Percentiles rank a stretch among this genome's conserved stretches.
phyloP scores from a whole-genome alignment of 2,888 invertebrate species.

The Drosophila gaucha region DNA sequence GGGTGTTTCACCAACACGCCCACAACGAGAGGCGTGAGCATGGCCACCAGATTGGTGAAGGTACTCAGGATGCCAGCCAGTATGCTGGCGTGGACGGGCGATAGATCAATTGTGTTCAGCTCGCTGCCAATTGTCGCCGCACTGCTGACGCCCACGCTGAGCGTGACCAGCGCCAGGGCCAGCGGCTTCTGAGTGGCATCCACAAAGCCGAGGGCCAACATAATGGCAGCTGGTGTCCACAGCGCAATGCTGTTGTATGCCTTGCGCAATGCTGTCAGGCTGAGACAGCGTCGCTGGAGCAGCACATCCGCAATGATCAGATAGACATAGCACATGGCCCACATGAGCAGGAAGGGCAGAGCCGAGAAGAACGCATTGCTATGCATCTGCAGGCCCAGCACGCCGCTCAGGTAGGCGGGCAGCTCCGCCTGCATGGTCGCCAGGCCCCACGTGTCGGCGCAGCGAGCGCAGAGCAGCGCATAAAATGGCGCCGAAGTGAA shows the following conservation, averaged over 20 bases:
- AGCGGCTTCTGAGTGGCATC: slow-evolving; percentile 79
- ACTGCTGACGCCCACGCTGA: slow-evolving; percentile 85
- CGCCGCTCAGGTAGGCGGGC: slow-evolving; percentile 88
- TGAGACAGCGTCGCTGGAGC: slow-evolving; percentile 82
- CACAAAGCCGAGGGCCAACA: slow-evolving; percentile 86
- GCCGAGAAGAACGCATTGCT: slow-evolving; percentile 85
- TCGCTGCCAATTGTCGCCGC: slow-evolving; percentile 83
- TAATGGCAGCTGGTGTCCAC: slow-evolving; percentile 86
- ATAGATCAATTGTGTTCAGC: slow-evolving; percentile 87
- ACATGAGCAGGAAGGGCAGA: slow-evolving; percentile 85
- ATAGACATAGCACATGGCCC: slow-evolving; percentile 85
- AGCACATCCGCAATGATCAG: slow-evolving; percentile 85
- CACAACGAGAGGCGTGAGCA: slow-evolving; percentile 87
- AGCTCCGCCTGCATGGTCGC: slow-evolving; percentile 88
- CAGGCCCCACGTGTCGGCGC: slow-evolving; percentile 89
- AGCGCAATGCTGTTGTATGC: slow-evolving; percentile 80
- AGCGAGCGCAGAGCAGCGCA: slow-evolving; percentile 86
- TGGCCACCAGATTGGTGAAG: slow-evolving; percentile 86
- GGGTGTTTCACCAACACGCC: slow-evolving; percentile 85
- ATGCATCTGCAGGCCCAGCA: slow-evolving; percentile 87
- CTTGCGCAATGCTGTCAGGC: slow-evolving; percentile 79
- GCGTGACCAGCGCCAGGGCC: slow-evolving; percentile 86
- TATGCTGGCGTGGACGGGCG: slow-evolving; percentile 88
- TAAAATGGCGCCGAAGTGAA: slow-evolving; percentile 88
- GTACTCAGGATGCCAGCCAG: slow-evolving; percentile 88